These are phyloP conservation scores for Seira musarum DNA, from an alignment of 2,888 invertebrate genomes.

Conservation along the genomic window DNA sequence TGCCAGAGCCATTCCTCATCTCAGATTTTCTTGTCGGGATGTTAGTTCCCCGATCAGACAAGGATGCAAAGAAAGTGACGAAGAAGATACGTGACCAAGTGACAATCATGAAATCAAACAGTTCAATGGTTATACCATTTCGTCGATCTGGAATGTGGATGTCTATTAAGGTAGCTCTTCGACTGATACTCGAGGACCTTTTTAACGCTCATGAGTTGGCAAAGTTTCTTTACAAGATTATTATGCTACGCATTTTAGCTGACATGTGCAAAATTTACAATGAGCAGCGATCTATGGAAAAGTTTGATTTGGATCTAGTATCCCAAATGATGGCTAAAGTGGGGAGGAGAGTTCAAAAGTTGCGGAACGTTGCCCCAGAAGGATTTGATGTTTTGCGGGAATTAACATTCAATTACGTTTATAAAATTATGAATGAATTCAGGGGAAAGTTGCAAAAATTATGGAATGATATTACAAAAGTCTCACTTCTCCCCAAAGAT, in stretches of 20 bases:
- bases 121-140: constrained; percentile 6
- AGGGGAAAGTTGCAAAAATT: too few species aligned
- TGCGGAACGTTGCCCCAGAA: too few species aligned
- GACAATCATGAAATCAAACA: constrained; percentile 10
- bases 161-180: constrained; percentile 27
- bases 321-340: constrained; percentile 40
- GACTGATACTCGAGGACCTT: too few species aligned
- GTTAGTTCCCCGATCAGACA: not conserved
- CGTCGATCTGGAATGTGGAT: constrained; percentile 46
- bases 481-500: too few species aligned
- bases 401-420: too few species aligned
- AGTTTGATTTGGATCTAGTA: constrained; percentile 24
- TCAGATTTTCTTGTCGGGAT: constrained; percentile 19
- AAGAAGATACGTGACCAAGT: constrained; percentile 42
- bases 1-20: constrained; percentile 20
- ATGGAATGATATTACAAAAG: too few species aligned
- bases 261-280: constrained; percentile 29
- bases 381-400: too few species aligned
- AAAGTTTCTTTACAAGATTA: not conserved
- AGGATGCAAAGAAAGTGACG: not conserved
- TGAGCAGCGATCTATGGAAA: not conserved
- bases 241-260: not conserved
- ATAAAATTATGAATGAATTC: too few species aligned
- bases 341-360: constrained; percentile 36
- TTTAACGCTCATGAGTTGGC: too few species aligned